Evolutionary conservation across 2,113 vertebrate genomes (phyloP), one percentile per base, ranked within the genome.

Genomic region (Gorilla gorilla): DNA sequence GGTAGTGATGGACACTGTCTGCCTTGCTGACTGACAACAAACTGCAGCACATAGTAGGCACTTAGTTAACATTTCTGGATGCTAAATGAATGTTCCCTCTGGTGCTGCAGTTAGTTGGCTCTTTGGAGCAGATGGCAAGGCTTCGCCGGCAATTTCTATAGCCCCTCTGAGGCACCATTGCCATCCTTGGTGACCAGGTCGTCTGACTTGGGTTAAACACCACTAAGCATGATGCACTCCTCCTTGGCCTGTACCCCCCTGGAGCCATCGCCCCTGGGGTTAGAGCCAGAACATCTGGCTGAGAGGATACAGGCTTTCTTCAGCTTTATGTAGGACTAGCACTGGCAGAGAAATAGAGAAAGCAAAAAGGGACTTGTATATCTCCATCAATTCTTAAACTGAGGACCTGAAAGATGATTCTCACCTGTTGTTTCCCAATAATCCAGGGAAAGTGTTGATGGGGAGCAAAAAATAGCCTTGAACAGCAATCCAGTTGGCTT

Each of bases 231-330:
- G 14, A 25, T 20, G 11, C 38, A 48, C 27, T 59, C 14, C 90
- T 91, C 64, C 22, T 17, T 20, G 61, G 23, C 27, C 43, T 50
- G 12, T 32, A 25, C n/a, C 18, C 70, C 4, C 11, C 9, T 11
- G 35, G 14, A 20, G 2, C 20, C 10, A 1, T 23, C 22, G 0
- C 52, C 48, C 66, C 38, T 73, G 66, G 35, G 1, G 0, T 23
- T 23, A 20, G 1, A 35, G 25, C 43, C 78, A 94, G 79, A 88
- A 57, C 38, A 84, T 38, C 8, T 64, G 45, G 38, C 35, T 43
- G 27, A 80, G 82, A 52, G 27, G 35, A 66, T 17, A 57, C 72
- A 38, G 12, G 32, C 17, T 90, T 73, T 68, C 73, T 59, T 81
- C 23, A 45, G 14, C 27, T 88, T 48, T 14, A 8, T n/a, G 6